Percentiles rank a stretch among this genome's conserved stretches.
phyloP scores from a whole-genome alignment of 2,797 vertebrate genomes.

The Rousettus madagascariensis region DNA sequence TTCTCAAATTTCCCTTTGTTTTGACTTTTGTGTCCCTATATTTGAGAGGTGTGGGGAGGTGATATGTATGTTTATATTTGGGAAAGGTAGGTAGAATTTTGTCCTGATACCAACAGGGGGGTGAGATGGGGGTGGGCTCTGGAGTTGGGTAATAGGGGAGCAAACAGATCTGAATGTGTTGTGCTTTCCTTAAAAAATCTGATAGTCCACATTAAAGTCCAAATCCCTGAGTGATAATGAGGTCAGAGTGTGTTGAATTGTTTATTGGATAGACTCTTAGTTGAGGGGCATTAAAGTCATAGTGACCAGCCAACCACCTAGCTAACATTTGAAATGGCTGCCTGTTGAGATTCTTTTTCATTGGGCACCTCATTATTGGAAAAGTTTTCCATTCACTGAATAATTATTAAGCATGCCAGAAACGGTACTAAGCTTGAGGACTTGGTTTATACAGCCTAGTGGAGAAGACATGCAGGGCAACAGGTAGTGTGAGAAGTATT shows the following conservation, averaged over 20 bases:
- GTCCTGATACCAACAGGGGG: background rate
- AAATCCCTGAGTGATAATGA: background rate
- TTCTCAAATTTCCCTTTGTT: constrained; percentile 18
- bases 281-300: background rate
- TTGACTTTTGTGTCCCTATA: background rate
- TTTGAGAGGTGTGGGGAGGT: background rate
- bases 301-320: background rate
- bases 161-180: background rate
- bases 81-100: constrained; percentile 47
- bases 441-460: background rate
- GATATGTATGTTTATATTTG: constrained; percentile 21
- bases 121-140: background rate
- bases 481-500: background rate
- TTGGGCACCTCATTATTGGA: constrained; percentile 4
- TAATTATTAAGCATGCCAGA: background rate
- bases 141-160: background rate
- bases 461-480: background rate
- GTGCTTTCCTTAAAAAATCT: constrained; percentile 38
- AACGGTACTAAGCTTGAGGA: background rate
- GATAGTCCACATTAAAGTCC: background rate
- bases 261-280: constrained; percentile 35
- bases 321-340: constrained; percentile 4
- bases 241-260: constrained; percentile 28
- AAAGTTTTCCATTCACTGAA: constrained; percentile 24
- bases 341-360: constrained; percentile 36